Evolutionary conservation across 2,113 vertebrate species (phyloP), one percentile per base, ranked within the genome.

Genomic region (Manacus vitellinus): DNA sequence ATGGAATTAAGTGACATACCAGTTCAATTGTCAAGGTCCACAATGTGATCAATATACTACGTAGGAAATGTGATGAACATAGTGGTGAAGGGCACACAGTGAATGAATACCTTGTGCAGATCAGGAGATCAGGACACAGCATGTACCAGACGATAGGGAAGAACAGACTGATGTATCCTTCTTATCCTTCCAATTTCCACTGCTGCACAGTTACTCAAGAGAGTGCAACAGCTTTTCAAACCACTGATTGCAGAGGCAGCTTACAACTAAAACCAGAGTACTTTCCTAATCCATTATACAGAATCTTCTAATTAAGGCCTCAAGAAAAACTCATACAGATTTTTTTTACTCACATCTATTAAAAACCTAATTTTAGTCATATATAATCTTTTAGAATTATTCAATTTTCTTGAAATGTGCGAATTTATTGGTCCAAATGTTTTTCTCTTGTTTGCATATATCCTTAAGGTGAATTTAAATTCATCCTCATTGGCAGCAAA

Each of bases 71-170:
- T n/a, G 87, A 86, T 51, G 92, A 89, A 44, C 76, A 30, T 17
- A 47, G 80, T 3, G 3, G 84, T 58, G 84, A 93, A 95, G 89
- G 96, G 84, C 84, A 84, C 33, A 55, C 63, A 81, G 83, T 96
- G 89, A 96, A 91, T 84, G 61, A 97, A 94, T 66, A 51, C 80
- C 73, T 84, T 28, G 87, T 71, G 84, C 76, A 96, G 89, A 96
- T 95, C 94, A 81, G 91, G 56, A 95, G 94, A 94, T 96, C 87
- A 91, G 92, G 73, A 79, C 80, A 91, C 87, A 91, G 65, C 47
- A 24, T 74, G 85, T 73, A 83, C 59, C 78, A 90, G 65, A n/a
- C 1, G 65, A 97, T 91, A 96, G 93, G 59, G 71, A 83, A 51
- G 76, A 95, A 63, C 77, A 91, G 87, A 95, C 37, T 14, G 77